Evolutionary conservation across 2,113 vertebrate species (phyloP), one percentile per base, ranked within the genome.

Genomic region (Oreochromis spilurus): DNA sequence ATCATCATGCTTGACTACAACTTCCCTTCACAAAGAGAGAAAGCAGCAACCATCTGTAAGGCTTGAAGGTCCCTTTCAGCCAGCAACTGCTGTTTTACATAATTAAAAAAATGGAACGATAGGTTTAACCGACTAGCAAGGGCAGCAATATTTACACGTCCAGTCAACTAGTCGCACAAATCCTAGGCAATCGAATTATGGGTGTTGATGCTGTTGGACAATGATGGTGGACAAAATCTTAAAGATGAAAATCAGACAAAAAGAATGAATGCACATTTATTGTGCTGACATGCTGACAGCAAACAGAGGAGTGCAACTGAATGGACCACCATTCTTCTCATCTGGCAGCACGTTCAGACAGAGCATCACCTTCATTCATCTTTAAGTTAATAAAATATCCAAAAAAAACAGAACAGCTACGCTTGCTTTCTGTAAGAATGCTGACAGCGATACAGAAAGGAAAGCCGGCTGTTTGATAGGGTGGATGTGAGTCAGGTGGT

Each of bases 31-130:
- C 65, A 45, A 13, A 72, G 65, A 9, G 9, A 19, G 11, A 72
- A 21, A 45, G 38, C 13, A 72, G 38, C 65, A 72, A 24, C 38
- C 12, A 43, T 43, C 65, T 26, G 40, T 26, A 43, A 45, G 65
- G n/a, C 11, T 43, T 10, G 38, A 43, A 1, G 0, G n/a, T 24
- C 21, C 65, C 65, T 45, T 45, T 45, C 21, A 45, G 1, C n/a
- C 21, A 16, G 21, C 8, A 0, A 70, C 0, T 70, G 12, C n/a
- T 70, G n/a, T 70, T 43, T 6, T 65, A 7, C 17, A 36, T 65
- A 65, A 16, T 43, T 70, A 43, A 70, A 43, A 43, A 43, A 24
- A 43, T 8, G 0, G n/a, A 45, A 45, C 21, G 45, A 6, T 9
- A 45, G 21, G 38, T 70, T 43, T 70, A 70, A 16, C 38, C 3